phyloP scores from a whole-genome alignment of 2,113 vertebrate genomes.

The Athene noctua region DNA sequence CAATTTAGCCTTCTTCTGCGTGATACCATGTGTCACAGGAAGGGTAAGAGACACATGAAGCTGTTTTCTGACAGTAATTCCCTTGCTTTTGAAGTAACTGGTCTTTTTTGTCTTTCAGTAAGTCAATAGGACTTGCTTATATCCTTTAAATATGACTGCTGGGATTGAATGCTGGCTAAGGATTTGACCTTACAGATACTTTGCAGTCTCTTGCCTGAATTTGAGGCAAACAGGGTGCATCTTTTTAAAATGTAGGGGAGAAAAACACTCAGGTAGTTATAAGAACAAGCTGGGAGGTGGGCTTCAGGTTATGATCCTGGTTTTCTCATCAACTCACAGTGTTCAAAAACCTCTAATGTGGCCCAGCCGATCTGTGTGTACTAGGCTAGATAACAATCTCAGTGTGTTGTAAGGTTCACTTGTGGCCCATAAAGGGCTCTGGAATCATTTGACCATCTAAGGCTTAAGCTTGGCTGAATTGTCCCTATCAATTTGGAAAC shows the following conservation, averaged over 20 bases:
- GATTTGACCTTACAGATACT: background rate
- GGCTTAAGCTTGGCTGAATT: background rate
- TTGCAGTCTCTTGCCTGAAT: background rate
- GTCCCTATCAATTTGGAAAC: background rate
- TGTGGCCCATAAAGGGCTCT: background rate
- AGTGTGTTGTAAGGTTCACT: background rate
- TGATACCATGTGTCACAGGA: background rate
- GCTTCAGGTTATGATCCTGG: background rate
- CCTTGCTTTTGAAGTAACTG: background rate
- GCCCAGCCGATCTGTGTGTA: background rate
- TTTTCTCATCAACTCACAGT: background rate
- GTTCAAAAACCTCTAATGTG: background rate
- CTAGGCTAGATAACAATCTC: background rate
- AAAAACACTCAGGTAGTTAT: background rate
- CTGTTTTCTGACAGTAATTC: background rate
- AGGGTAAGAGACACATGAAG: constrained; percentile 27
- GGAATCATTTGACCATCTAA: background rate
- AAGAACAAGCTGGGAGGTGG: background rate
- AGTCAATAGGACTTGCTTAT: background rate
- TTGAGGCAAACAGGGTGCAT: fast-evolving
- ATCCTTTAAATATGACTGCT: background rate
- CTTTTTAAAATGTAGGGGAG: background rate
- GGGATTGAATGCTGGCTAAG: background rate
- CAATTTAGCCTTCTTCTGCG: fast-evolving
- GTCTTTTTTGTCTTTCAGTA: background rate